These are phyloP conservation scores for Eristalis tenax DNA, from an alignment of 2,888 invertebrate species.

Conservation along the genomic window DNA sequence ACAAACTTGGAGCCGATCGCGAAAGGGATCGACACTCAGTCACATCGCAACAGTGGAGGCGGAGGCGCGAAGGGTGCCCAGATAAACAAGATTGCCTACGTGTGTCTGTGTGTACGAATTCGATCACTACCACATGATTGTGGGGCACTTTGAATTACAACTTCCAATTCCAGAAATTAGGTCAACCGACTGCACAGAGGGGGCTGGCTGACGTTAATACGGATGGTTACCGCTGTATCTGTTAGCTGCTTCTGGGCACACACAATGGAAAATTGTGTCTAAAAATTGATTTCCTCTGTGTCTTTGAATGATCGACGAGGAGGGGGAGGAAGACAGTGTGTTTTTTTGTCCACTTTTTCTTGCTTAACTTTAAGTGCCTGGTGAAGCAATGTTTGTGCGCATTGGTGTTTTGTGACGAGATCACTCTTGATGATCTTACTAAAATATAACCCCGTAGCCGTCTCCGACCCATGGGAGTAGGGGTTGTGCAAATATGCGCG, in stretches of 20 bases:
- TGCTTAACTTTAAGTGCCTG: conserved; percentile 16
- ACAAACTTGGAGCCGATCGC: conserved; percentile 50
- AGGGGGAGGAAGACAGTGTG: neutral
- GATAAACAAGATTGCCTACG: neutral
- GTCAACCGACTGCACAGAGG: conserved; percentile 76
- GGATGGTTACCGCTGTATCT: conserved; percentile 2
- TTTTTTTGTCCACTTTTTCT: neutral
- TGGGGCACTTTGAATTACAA: conserved; percentile 57
- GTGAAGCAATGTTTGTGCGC: neutral
- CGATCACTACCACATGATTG: conserved; percentile 30
- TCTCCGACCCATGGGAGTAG: conserved; percentile 17
- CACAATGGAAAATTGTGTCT: conserved; percentile 57
- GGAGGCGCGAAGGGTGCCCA: conserved; percentile 29
- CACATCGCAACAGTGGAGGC: conserved; percentile 6
- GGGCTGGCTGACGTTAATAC: conserved; percentile 56
- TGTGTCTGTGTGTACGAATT: neutral
- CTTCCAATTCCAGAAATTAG: conserved; percentile 77
- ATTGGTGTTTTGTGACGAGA: conserved; percentile 29
- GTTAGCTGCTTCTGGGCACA: conserved; percentile 45
- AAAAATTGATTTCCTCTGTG: conserved; percentile 62
- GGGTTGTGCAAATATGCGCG: conserved; percentile 4
- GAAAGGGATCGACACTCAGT: conserved; percentile 31
- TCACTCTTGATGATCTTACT: conserved; percentile 58
- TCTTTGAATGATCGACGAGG: conserved; percentile 16
- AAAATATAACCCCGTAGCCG: conserved; percentile 15